Evolutionary conservation across 2,113 vertebrate genomes (phyloP).

Genomic region (Cyrtonyx montezumae): DNA sequence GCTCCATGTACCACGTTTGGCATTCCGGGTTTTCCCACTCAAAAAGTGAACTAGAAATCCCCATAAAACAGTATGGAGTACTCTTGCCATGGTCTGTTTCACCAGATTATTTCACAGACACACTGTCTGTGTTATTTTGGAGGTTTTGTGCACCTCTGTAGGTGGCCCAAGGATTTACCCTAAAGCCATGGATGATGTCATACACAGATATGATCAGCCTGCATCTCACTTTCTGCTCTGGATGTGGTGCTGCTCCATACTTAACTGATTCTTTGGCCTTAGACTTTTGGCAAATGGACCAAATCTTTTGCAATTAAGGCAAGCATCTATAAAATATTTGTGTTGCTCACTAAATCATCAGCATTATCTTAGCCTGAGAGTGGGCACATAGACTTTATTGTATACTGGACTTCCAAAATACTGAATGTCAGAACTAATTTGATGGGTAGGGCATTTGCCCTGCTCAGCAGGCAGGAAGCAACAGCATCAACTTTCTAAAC

Average conservation of each 20-base stretch:
- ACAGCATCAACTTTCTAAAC: background rate
- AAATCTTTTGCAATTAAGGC: background rate
- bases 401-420: background rate
- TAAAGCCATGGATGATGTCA: background rate
- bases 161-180: background rate
- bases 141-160: background rate
- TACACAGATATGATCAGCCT: background rate
- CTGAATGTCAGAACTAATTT: background rate
- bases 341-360: background rate
- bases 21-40: fast-evolving
- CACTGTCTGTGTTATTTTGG: background rate
- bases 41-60: background rate
- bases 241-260: background rate
- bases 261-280: background rate
- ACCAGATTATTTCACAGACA: background rate
- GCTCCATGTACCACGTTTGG: fast-evolving
- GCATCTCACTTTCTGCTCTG: background rate
- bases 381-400: background rate
- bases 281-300: background rate
- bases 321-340: fast-evolving
- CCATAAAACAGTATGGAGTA: background rate
- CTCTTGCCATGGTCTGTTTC: background rate
- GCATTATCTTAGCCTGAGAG: fast-evolving
- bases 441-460: background rate
- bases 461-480: background rate